Evolutionary conservation across 92 coral and sea anemone species (phyloP).

Genomic region (Meandrina meandrites): DNA sequence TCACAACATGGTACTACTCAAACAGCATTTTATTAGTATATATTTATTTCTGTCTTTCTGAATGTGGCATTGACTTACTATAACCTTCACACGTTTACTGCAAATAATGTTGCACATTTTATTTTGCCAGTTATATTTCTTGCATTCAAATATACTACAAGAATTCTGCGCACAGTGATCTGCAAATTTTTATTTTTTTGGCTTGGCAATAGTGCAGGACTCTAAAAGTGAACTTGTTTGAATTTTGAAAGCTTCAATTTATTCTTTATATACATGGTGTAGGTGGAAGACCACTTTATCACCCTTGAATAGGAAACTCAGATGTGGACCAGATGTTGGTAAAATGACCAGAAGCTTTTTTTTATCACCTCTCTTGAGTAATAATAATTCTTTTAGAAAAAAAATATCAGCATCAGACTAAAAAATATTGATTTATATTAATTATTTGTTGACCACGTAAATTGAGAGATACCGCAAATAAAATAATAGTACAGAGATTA

Average conservation of each 20-base stretch:
- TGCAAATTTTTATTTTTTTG: not conserved
- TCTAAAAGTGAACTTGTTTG: not conserved
- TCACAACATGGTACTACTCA: too few species aligned
- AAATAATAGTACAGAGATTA: not conserved
- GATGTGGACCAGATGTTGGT: not conserved
- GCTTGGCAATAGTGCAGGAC: not conserved
- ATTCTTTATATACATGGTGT: not conserved
- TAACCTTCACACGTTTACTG: too few species aligned
- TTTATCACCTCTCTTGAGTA: not conserved
- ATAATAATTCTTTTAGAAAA: not conserved
- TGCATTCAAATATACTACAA: too few species aligned
- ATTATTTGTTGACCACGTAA: not conserved
- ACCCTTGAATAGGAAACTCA: not conserved
- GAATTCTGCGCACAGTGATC: not conserved
- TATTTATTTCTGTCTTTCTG: too few species aligned
- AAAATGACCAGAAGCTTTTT: not conserved
- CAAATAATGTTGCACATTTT: too few species aligned
- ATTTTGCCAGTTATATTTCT: too few species aligned
- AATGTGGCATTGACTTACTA: too few species aligned
- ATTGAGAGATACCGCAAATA: not conserved
- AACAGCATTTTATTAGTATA: too few species aligned
- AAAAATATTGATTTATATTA: not conserved
- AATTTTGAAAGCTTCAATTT: not conserved
- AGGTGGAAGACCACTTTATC: not conserved
- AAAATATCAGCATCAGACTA: not conserved